Base-by-base conservation (phyloP, 2,888 invertebrate species). In the Andrena flavipes region DNA sequence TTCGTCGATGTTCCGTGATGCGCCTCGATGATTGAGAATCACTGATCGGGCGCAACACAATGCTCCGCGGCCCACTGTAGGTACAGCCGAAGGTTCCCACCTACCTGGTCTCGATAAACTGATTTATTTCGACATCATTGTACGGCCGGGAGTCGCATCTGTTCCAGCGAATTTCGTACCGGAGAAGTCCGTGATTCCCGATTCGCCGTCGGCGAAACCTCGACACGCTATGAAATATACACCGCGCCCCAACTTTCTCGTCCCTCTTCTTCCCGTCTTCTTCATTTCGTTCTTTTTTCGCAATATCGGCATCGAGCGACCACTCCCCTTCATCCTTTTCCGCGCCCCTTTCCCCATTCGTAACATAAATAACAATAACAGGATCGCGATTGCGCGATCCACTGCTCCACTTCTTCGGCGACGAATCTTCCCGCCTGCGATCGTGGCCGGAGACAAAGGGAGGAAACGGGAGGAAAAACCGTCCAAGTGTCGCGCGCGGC, bases 51-150 rank as follows among this genome's bases (percentile, higher is more conserved):
- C 88, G 89, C 87, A 86, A 89, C 87, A 92, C 91, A 93, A 92
- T 92, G 90, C 90, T 80, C 73, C 84, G 88, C 79, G 79, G 86
- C 86, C 84, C 87, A 84, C 84, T 85, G 84, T 83, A 78, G 78
- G 79, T 80, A 87, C 82, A 85, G 84, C 87, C 87, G 87, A 64
- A 84, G 87, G 88, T 87, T 85, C 90, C 91, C 88, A 87, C 88
- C 89, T 91, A 88, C 91, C 91, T 91, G 91, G 90, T 85, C 86
- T 91, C 92, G 92, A 92, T 93, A 92, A 93, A 93, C 92, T 93
- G 93, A 93, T 93, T 93, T 93, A 93, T 93, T 93, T 93, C 91
- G 87, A 91, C 91, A 91, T 92, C 90, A 93, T 92, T 91, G 91
- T 91, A 79, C 72, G 56, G 80, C 85, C 76, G 80, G 77, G 68